Evolutionary conservation across 2,113 vertebrate species (phyloP).

Genomic region (Cromileptes altivelis): DNA sequence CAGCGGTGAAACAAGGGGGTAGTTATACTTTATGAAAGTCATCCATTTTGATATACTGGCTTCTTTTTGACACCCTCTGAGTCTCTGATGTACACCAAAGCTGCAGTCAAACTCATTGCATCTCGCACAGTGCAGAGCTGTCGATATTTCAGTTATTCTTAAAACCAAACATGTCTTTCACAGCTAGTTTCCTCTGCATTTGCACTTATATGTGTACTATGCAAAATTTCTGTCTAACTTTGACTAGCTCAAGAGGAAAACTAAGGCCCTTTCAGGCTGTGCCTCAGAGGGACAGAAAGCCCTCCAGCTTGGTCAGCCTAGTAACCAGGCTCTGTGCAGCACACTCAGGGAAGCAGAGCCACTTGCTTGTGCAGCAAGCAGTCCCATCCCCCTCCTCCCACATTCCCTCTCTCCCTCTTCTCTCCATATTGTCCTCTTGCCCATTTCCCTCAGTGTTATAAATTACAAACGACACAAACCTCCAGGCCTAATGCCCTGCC

Average conservation of each 20-base stretch:
- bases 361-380: slow-evolving; percentile 75
- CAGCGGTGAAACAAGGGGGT: background rate
- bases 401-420: slow-evolving; percentile 81
- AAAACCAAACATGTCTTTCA: background rate
- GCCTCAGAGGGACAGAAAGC: slow-evolving; percentile 65
- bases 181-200: background rate
- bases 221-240: slow-evolving; percentile 32
- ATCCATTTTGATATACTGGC: slow-evolving; percentile 2
- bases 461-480: slow-evolving; percentile 89
- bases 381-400: slow-evolving; percentile 79
- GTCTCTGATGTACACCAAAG: background rate
- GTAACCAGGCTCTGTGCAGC: slow-evolving; percentile 73
- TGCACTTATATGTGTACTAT: background rate
- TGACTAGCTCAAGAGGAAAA: slow-evolving; percentile 48
- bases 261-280: slow-evolving; percentile 62
- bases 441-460: slow-evolving; percentile 88
- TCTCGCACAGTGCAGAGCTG: background rate
- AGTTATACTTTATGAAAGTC: background rate
- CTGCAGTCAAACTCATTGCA: background rate
- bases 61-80: slow-evolving; percentile 3
- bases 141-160: background rate
- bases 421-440: slow-evolving; percentile 86
- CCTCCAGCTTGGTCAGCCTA: slow-evolving; percentile 70
- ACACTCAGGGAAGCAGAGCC: slow-evolving; percentile 75
- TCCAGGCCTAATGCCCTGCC: slow-evolving; percentile 86